phyloP scores from a whole-genome alignment of 2,113 vertebrate genomes.

The Ondatra zibethicus region DNA sequence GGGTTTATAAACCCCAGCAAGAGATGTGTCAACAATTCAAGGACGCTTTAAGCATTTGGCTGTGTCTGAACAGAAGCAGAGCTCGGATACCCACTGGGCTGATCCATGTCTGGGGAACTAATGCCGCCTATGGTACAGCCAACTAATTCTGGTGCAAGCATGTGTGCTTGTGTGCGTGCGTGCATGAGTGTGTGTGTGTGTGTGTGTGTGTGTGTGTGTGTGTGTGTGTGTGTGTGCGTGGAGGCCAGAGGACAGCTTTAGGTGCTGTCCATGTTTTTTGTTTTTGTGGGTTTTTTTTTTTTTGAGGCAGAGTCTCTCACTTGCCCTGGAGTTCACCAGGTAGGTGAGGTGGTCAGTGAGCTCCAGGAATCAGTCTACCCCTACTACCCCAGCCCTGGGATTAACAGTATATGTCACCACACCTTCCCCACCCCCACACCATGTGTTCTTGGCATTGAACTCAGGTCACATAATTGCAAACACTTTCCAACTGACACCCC shows the following conservation, averaged over 20 bases:
- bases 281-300: too few species aligned
- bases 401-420: not conserved
- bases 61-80: not conserved
- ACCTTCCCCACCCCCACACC: too few species aligned
- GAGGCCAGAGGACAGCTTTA: not conserved
- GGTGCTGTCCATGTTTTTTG: not conserved
- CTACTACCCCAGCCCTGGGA: not conserved
- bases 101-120: not conserved
- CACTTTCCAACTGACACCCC: not conserved
- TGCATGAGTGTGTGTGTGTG: not conserved
- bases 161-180: not conserved
- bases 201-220: not conserved
- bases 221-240: not conserved
- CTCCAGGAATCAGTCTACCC: not conserved
- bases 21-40: constrained; percentile 25
- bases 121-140: accelerated
- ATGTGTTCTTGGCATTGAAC: not conserved
- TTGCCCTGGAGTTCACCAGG: not conserved
- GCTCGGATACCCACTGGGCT: not conserved
- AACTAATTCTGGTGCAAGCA: too few species aligned
- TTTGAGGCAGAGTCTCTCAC: not conserved
- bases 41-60: constrained; percentile 8
- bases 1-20: constrained; percentile 29
- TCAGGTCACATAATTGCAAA: too few species aligned
- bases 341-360: not conserved